Base-by-base conservation (phyloP, 2,888 invertebrate species). In the Drosophila aldrichi region DNA sequence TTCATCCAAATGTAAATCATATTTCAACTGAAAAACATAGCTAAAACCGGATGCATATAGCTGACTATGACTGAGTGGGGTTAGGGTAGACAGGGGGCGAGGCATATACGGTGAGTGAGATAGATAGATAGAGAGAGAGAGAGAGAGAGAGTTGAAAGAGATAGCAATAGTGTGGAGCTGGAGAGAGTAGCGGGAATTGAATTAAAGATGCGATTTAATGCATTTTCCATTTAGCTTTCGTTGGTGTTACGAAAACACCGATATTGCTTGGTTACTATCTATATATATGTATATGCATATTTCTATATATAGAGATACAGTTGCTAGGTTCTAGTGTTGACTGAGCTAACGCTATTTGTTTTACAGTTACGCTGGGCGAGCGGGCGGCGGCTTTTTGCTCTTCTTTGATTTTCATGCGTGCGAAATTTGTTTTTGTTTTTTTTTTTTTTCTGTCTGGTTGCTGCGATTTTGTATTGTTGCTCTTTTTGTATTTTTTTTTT, bases 1-100 rank as follows among this genome's bases (percentile, higher is more conserved):
- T 3, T 20, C 6, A 61, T 60, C 57, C 56, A 62, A 79, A 70
- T 60, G 51, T 59, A 80, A 78, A 78, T 68, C 77, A 81, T 77
- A 84, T 68, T 65, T 89, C 38, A 87, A 89, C 85, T 81, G 85
- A 81, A 72, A 79, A 72, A 49, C 65, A 56, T 22, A 34, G 61
- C 58, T 64, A 49, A 36, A 74, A 22, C 71, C 65, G 61, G 70
- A 77, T 74, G 78, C 66, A 44, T 36, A 58, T 58, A 46, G 36
- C 51, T 52, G 51, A 38, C 52, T 52, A 52, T 43, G 18, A 5
- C 29, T 43, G 36, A 36, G 36, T 1, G 10, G 16, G 16, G 5
- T 8, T 0, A 6, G 52, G 52, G 14, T 9, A 34, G 36, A 22
- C 20, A 0, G 32, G 9, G 34, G 51, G 34, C 51, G 48, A 16